Conservation (phyloP, 2,888 invertebrate genomes). For the Hydriomena furcata region DNA sequence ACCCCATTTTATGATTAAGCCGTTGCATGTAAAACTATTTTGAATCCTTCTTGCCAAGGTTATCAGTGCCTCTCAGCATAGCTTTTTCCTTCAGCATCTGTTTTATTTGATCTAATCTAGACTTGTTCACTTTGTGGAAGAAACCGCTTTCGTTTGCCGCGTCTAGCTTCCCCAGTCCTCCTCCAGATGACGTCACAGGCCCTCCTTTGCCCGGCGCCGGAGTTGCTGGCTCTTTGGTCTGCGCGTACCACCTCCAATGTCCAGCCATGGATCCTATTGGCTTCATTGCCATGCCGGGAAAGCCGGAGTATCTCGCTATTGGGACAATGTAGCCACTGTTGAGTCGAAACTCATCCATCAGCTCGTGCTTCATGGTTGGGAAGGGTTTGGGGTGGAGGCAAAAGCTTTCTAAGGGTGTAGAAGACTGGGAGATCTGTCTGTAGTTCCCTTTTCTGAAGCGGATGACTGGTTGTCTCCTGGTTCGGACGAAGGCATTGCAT, state of each 20-base stretch:
- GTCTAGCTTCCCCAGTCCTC: slow-evolving; percentile 17
- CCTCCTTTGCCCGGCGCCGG: slow-evolving; percentile 12
- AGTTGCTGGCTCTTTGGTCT: slow-evolving; percentile 16
- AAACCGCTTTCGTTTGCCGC: slow-evolving; percentile 24
- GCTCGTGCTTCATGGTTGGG: neutral
- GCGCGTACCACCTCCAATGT: slow-evolving; percentile 29
- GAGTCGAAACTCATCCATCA: neutral
- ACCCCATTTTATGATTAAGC: neutral
- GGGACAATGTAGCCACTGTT: slow-evolving; percentile 1
- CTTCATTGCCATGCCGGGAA: neutral
- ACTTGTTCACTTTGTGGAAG: slow-evolving; percentile 27
- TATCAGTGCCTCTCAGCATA: neutral
- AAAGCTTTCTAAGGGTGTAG: neutral
- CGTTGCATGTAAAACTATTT: neutral
- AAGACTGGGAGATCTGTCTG: slow-evolving; percentile 1
- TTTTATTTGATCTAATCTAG: slow-evolving; percentile 25
- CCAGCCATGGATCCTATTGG: slow-evolving; percentile 1
- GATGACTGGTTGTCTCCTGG: neutral
- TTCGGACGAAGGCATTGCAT: slow-evolving; percentile 8
- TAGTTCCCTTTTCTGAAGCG: slow-evolving; percentile 14
- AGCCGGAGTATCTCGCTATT: neutral
- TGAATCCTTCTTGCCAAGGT: neutral
- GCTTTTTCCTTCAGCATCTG: slow-evolving; percentile 17
- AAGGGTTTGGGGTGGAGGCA: neutral
- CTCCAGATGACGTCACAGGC: slow-evolving; percentile 15